A percentile compares a stretch with the other conserved stretches of the same genome.
These are phyloP conservation scores for Clostera curtula DNA, from an alignment of 2,888 invertebrate species.

Conservation along the genomic window DNA sequence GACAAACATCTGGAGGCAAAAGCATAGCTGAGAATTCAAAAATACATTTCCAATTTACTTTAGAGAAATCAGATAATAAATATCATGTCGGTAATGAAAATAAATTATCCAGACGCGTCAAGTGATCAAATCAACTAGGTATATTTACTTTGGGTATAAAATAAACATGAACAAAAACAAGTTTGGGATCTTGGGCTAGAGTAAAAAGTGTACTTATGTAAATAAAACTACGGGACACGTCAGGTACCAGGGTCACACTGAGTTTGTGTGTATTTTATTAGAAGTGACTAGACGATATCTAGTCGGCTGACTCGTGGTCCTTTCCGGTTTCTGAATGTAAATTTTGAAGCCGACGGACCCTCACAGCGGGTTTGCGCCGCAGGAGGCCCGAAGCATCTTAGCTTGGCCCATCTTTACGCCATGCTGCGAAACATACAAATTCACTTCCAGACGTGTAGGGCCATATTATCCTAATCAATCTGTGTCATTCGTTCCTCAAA, in stretches of 20 bases:
- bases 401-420: conserved; percentile 53
- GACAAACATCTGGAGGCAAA: background rate
- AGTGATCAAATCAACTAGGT: conserved; percentile 13
- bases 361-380: conserved; percentile 43
- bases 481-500: conserved; percentile 40
- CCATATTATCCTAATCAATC: conserved; percentile 55
- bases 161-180: conserved; percentile 24
- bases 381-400: conserved; percentile 48
- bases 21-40: background rate
- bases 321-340: conserved; percentile 55
- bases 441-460: conserved; percentile 54
- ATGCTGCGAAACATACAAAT: conserved; percentile 70
- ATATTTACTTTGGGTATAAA: conserved; percentile 24
- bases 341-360: conserved; percentile 49
- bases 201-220: conserved; percentile 29
- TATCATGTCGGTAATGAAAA: conserved; percentile 10
- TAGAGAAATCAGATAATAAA: conserved; percentile 1
- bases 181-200: conserved; percentile 17
- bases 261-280: conserved; percentile 43
- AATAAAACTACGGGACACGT: conserved; percentile 33
- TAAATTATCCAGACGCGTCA: conserved; percentile 15
- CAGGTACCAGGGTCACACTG: conserved; percentile 31
- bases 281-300: conserved; percentile 41
- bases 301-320: conserved; percentile 22
- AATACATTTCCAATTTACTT: background rate